These are phyloP conservation scores for Karalla daura DNA, from an alignment of 2,797 vertebrate genomes.

Conservation along the genomic window DNA sequence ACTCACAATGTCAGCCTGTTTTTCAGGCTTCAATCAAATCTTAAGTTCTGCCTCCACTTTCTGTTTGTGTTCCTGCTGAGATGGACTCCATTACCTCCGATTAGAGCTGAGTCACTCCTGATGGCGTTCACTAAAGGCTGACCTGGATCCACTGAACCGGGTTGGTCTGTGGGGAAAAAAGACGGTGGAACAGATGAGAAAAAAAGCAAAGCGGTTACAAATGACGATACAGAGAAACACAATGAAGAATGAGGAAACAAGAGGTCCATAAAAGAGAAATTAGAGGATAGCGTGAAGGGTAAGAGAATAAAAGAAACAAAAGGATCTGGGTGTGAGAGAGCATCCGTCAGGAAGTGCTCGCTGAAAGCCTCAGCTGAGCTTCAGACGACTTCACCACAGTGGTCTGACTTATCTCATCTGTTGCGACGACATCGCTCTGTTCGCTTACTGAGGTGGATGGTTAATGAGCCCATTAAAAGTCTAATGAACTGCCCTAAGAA, in stretches of 20 bases:
- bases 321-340: constrained; percentile 1
- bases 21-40: not conserved
- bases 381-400: constrained; percentile 33
- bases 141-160: constrained; percentile 89
- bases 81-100: constrained; percentile 89
- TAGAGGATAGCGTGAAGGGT: not conserved
- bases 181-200: not conserved
- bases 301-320: not conserved
- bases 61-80: not conserved
- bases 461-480: constrained; percentile 59
- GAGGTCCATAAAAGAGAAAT: not conserved
- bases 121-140: constrained; percentile 90
- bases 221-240: not conserved
- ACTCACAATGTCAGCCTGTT: not conserved
- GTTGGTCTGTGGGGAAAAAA: constrained; percentile 85
- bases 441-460: constrained; percentile 32
- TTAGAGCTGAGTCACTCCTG: constrained; percentile 92
- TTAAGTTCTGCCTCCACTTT: not conserved
- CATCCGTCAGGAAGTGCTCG: constrained; percentile 43
- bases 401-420: constrained; percentile 55
- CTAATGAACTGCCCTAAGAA: constrained; percentile 47
- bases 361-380: constrained; percentile 44
- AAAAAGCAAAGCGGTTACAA: not conserved
- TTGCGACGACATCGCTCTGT: constrained; percentile 22
- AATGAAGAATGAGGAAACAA: not conserved